Evolutionary conservation across 2,797 vertebrate species (phyloP).

Genomic region (Falco rusticolus): DNA sequence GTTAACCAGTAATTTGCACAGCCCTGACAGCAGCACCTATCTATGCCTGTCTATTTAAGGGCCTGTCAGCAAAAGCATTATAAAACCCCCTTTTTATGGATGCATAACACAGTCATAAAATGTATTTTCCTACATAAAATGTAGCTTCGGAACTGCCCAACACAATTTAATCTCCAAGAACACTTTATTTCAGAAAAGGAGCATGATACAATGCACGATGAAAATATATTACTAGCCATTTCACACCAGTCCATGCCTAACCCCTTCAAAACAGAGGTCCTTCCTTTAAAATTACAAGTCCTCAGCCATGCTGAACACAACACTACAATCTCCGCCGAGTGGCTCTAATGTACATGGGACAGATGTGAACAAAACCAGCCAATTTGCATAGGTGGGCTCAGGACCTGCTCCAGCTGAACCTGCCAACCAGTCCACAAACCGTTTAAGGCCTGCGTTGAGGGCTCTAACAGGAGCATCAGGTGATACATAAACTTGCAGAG

Average conservation of each 20-base stretch:
- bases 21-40: slow-evolving; percentile 20
- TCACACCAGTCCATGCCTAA: background rate
- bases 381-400: background rate
- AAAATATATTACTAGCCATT: background rate
- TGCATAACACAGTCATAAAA: slow-evolving; percentile 20
- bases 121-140: background rate
- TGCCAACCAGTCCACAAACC: background rate
- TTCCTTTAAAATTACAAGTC: background rate
- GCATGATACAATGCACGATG: background rate
- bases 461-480: background rate
- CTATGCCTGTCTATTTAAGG: background rate
- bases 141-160: background rate
- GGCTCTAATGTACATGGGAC: rapidly evolving
- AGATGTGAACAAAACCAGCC: background rate
- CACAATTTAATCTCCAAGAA: background rate
- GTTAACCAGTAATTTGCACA: slow-evolving; percentile 33
- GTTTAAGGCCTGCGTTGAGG: rapidly evolving
- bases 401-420: background rate
- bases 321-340: background rate
- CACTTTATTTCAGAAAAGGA: slow-evolving; percentile 1
- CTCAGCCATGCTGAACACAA: background rate
- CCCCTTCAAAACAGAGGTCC: background rate
- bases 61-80: background rate
- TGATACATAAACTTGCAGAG: background rate
- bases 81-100: slow-evolving; percentile 32